Evolutionary conservation across 2,113 vertebrate species (phyloP), one percentile per base, ranked within the genome.

Genomic region (Centropus unirufus): DNA sequence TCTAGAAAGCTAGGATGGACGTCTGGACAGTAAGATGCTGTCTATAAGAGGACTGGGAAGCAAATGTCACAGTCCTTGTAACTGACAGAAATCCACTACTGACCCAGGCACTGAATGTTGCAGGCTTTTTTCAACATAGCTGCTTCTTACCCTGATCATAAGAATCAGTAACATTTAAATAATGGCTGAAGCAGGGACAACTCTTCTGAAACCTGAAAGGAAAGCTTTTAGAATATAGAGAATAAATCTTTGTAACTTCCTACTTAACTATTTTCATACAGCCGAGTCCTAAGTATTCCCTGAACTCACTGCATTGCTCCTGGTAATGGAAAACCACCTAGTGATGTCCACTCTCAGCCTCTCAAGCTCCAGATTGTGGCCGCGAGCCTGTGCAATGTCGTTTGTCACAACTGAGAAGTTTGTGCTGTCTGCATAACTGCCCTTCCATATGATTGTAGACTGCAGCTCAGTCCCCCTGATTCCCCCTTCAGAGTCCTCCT

Each of bases 391-490:
- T 17, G 34, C 20, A 29, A 42, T 42, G 15, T 14, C 3, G 2
- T 55, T 12, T 1, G 19, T 34, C 14, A 15, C 1, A 3, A 4
- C 5, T 12, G n/a, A 46, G 30, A n/a, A 46, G 19, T 51, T 66
- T 42, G 13, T 0, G 0, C 29, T 61, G 17, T 44, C 26, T 20
- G 24, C 12, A 22, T 69, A 46, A 76, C 36, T 59, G 44, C 32
- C 58, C 16, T 58, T 70, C 58, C n/a, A 13, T 12, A 11, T 64
- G 29, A 20, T 12, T 61, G 29, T 32, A 17, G 9, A 5, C 22
- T 55, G n/a, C 30, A 54, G 26, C 59, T 77, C 2, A 0, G 7
- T 72, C 27, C 27, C 12, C 30, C 10, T 1, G 0, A 14, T 21
- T 74, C 1, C 3, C 9, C 36, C 51, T 7, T 18, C 30, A 20